Evolutionary conservation across 2,888 invertebrate genomes (phyloP).

Genomic region (Papilio gigon): DNA sequence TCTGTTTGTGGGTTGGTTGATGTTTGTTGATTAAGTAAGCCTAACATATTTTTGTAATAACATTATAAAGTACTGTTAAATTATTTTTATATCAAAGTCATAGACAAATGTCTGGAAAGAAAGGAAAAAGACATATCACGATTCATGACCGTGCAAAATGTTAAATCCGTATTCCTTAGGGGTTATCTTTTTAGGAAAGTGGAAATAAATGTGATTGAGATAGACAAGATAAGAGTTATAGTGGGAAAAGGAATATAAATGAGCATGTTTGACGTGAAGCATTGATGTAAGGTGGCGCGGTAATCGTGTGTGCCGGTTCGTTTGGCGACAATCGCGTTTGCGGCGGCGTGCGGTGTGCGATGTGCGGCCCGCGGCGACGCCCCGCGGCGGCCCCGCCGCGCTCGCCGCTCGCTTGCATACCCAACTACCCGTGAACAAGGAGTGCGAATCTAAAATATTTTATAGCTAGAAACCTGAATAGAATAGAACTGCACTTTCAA

Average conservation of each 20-base stretch:
- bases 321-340: conserved; percentile 77
- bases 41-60: too few species aligned
- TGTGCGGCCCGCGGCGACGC: conserved; percentile 40
- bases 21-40: too few species aligned
- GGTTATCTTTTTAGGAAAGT: background rate
- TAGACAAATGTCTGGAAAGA: background rate
- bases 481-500: conserved; percentile 12
- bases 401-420: conserved; percentile 51
- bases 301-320: conserved; percentile 70
- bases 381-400: conserved; percentile 42
- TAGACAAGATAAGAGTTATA: conserved; percentile 17
- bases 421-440: conserved; percentile 43
- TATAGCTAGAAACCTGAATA: conserved; percentile 21
- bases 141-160: background rate
- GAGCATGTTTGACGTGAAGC: conserved; percentile 42
- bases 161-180: background rate
- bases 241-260: conserved; percentile 41
- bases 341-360: conserved; percentile 61
- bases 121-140: background rate
- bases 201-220: conserved; percentile 5
- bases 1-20: too few species aligned
- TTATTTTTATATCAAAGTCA: background rate
- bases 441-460: conserved; percentile 45
- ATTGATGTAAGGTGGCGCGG: conserved; percentile 68
- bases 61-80: background rate